Conservation (phyloP, 2,888 invertebrate genomes). For the Noctua comes region DNA sequence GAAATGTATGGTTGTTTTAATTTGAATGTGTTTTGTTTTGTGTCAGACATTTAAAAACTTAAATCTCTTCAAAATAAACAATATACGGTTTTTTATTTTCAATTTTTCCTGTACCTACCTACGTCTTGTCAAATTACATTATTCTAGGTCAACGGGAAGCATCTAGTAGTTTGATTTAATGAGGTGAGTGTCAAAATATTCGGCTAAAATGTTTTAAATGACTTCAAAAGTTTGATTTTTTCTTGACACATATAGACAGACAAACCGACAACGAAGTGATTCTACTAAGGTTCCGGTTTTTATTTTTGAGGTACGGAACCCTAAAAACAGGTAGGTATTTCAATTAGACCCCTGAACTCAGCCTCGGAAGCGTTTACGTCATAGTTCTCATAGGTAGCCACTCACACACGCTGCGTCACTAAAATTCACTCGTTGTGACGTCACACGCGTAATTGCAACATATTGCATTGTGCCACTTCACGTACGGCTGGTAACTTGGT, state of each 20-base stretch:
- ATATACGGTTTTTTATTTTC: background rate
- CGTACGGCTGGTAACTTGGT: slow-evolving; percentile 15
- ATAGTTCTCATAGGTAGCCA: background rate
- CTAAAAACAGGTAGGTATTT: background rate
- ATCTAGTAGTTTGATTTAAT: background rate
- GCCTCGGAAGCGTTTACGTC: slow-evolving; percentile 4
- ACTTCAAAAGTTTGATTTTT: background rate
- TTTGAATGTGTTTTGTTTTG: too few species aligned
- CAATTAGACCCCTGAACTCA: background rate
- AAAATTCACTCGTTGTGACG: slow-evolving; percentile 26
- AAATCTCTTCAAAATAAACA: background rate
- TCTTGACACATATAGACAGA: background rate
- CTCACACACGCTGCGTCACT: slow-evolving; percentile 21
- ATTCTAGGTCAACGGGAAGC: background rate
- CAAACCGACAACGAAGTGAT: background rate
- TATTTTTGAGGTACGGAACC: background rate
- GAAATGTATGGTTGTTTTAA: too few species aligned
- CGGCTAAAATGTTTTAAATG: background rate
- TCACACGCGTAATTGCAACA: slow-evolving; percentile 60
- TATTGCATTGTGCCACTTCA: slow-evolving; percentile 61
- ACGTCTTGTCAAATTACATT: background rate
- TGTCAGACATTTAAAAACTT: background rate
- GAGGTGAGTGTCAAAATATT: background rate
- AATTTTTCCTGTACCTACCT: background rate
- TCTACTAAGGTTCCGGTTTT: background rate